Conservation (phyloP, 2,888 invertebrate species). For the Platycheirus albimanus region DNA sequence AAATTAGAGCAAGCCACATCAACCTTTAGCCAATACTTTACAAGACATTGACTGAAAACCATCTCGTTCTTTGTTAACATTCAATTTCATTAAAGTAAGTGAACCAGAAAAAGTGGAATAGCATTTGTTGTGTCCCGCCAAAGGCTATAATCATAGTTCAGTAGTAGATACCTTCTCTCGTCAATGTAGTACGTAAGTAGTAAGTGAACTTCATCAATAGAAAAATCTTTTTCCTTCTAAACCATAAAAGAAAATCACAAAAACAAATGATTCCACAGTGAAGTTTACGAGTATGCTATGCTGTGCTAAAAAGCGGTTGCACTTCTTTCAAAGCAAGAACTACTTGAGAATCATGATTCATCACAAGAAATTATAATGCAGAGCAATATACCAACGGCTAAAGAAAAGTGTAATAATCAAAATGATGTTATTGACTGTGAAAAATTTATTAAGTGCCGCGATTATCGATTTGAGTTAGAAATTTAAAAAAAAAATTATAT, state of each 20-base stretch:
- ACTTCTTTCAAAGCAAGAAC: conserved; percentile 40
- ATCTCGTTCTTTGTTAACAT: conserved; percentile 31
- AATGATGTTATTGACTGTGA: conserved; percentile 2
- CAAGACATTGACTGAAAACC: not conserved
- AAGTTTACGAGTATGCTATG: too few species aligned
- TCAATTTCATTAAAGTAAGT: conserved; percentile 50
- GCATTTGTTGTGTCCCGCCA: conserved; percentile 25
- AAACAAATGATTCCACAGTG: conserved; percentile 10
- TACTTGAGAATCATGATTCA: conserved; percentile 45
- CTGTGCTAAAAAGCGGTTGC: conserved; percentile 56
- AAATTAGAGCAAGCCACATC: conserved; percentile 38
- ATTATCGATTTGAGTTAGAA: too few species aligned
- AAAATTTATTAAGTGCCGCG: not conserved
- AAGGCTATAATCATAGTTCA: conserved; percentile 46
- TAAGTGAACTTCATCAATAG: conserved; percentile 46
- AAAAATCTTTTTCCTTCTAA: conserved; percentile 24
- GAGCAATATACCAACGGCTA: not conserved
- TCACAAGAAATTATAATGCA: conserved; percentile 43
- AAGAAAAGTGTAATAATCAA: conserved; percentile 50
- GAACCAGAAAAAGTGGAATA: conserved; percentile 55
- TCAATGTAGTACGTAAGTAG: conserved; percentile 16
- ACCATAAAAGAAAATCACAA: not conserved
- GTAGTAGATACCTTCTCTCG: not conserved
- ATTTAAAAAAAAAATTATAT: too few species aligned
- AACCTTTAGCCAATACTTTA: conserved; percentile 17